Evolutionary conservation across 2,797 vertebrate species (phyloP), one percentile per base, ranked within the genome.

Genomic region (Perodicticus potto): DNA sequence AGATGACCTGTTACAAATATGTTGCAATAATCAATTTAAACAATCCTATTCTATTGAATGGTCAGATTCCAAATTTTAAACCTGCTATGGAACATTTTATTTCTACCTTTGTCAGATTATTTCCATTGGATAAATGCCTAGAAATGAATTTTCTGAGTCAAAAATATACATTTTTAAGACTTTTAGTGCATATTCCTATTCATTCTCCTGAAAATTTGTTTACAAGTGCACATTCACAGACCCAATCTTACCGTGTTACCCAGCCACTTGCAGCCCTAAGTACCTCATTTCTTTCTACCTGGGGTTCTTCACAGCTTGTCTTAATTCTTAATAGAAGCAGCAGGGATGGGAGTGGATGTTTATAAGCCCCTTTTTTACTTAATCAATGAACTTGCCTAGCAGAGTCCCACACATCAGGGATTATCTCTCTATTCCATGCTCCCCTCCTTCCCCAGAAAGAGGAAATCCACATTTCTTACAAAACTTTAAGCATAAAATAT

Each of bases 121-220:
- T 70, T 19, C 23, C 63, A 82, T 72, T 73, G 23, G 12, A 89
- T 89, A 89, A 86, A 40, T 65, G 6, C 25, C 53, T 77, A 86
- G 11, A 88, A 93, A n/a, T 89, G 25, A 89, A 93, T 82, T 59
- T 76, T 89, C 80, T 95, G 65, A 55, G 59, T 74, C 8, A 85
- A 91, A 95, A 89, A 72, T 23, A 65, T 43, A 86, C 3, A 69
- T 23, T 85, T 45, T 32, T 76, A 74, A 59, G 34, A 5, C 5
- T 69, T 86, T 81, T 57, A 7, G 6, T 77, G 5, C 84, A 4
- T 90, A 72, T 89, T 59, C 59, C 7, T 76, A 77, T 81, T 49
- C 49, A 77, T 40, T 91, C 19, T 92, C 61, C 32, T 23, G 19
- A 88, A 92, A 96, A 63, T 10, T 11, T 94, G 3, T 40, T 40